These are phyloP conservation scores for Amphimedon queenslandica DNA, from an alignment of 37 sponge, comb jelly and placozoan species.

Conservation along the genomic window DNA sequence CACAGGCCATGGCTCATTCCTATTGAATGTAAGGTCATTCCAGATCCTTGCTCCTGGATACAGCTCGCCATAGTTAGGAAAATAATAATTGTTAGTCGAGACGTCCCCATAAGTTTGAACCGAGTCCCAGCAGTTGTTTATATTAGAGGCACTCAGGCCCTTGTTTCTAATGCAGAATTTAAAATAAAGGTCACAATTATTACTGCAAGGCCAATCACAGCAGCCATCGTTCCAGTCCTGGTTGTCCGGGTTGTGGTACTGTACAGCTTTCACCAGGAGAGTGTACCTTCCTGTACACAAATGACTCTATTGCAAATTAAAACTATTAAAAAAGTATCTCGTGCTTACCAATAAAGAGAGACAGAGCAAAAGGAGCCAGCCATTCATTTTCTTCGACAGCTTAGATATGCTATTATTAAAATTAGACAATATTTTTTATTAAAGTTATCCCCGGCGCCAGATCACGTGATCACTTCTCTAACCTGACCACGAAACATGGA, in stretches of 20 bases:
- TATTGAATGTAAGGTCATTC: slow-evolving; percentile 21
- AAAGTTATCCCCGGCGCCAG: not conserved
- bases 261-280: not conserved
- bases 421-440: too few relatives aligned
- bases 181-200: slow-evolving; percentile 38
- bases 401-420: too few relatives aligned
- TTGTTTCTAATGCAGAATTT: slow-evolving; percentile 21
- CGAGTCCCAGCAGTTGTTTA: slow-evolving; percentile 13
- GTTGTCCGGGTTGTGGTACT: not conserved
- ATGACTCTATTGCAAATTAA: too few relatives aligned
- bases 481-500: slow-evolving; percentile 1
- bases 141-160: not conserved
- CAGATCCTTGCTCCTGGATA: not conserved
- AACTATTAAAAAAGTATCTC: not conserved
- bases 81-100: not conserved
- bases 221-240: not conserved
- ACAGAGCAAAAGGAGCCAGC: not conserved
- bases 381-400: not conserved
- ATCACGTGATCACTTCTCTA: not conserved
- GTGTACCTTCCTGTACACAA: not conserved
- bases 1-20: slow-evolving; percentile 28
- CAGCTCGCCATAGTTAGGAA: not conserved
- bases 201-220: not conserved
- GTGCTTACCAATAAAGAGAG: not conserved
- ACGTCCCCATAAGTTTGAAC: not conserved